Conservation (phyloP, 2,113 vertebrate genomes). For the mouse (Mus musculus) region GRCm39 chr15:85260501-85261000, state of each 20-base stretch:
- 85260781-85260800: constrained; percentile 94
- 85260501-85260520: neutral
- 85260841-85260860: constrained; percentile 87
- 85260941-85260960: neutral
- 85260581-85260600: neutral
- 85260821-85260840: constrained; percentile 88
- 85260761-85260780: constrained; percentile 90
- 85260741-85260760: constrained; percentile 88
- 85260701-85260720: neutral
- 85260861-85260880: constrained; percentile 89
- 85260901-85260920: constrained; percentile 89
- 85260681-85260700: neutral
- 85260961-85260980: neutral
- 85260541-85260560: neutral
- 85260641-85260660: neutral
- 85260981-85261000: neutral
- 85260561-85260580: neutral
- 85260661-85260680: neutral
- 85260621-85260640: neutral
- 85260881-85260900: constrained; percentile 92
- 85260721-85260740: constrained; percentile 38
- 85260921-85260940: too few species aligned
- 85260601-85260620: neutral
- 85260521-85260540: neutral
- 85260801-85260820: constrained; percentile 91